Percentiles rank a stretch among this genome's conserved stretches.
These are phyloP conservation scores for Neotragus pygmaeus DNA, from an alignment of 2,113 vertebrate species.

Conservation along the genomic window DNA sequence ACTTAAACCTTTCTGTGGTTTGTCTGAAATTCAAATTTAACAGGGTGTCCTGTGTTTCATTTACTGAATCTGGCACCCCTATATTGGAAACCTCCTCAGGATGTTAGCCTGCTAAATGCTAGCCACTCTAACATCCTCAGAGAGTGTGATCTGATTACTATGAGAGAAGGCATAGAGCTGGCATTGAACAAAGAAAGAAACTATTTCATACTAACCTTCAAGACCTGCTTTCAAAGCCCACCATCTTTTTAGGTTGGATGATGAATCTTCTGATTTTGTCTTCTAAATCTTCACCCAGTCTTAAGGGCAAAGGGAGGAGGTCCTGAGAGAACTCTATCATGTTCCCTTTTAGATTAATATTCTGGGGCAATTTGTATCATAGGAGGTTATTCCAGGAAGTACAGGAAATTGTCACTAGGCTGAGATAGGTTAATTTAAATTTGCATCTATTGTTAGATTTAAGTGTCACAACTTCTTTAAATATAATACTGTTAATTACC, in stretches of 20 bases:
- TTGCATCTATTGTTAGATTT: background rate
- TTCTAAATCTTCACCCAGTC: background rate
- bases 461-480: background rate
- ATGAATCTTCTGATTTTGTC: background rate
- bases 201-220: background rate
- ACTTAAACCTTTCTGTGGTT: background rate
- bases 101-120: background rate
- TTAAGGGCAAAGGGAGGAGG: background rate
- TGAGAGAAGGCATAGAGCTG: background rate
- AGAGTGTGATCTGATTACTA: background rate
- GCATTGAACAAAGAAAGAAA: background rate
- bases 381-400: background rate
- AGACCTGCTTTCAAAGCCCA: background rate
- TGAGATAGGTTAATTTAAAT: background rate
- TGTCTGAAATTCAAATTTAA: background rate
- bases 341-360: background rate
- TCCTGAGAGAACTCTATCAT: background rate
- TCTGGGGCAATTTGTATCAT: background rate
- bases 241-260: background rate
- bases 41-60: background rate
- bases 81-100: background rate
- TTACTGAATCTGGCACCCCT: background rate
- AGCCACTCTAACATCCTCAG: background rate
- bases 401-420: background rate
- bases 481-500: background rate